Evolutionary conservation across 1,140 invertebrate genomes (phyloP).

Genomic region (Reticulitermes speratus): DNA sequence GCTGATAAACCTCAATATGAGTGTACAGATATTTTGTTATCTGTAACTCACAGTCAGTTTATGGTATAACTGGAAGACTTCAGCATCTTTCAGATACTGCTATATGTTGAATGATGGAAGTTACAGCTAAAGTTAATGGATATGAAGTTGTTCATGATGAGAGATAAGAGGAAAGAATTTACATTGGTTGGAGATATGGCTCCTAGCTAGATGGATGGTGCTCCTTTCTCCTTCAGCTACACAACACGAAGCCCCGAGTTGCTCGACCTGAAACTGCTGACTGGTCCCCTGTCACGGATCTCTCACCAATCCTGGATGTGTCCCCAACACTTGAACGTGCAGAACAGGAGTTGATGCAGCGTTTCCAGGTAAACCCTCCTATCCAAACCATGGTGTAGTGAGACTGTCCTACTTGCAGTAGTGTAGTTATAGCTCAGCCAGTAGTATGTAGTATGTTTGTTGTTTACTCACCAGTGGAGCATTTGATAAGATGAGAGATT

Average conservation of each 20-base stretch:
- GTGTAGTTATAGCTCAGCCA: neutral
- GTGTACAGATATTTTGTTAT: too few species aligned
- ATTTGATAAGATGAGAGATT: neutral
- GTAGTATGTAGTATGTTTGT: neutral
- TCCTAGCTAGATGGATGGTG: constrained; percentile 30
- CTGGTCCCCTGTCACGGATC: constrained; percentile 54
- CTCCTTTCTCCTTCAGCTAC: constrained; percentile 33
- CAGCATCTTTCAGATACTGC: too few species aligned
- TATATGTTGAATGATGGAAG: too few species aligned
- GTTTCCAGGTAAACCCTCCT: constrained; percentile 35
- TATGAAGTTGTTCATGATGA: neutral
- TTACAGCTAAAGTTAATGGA: too few species aligned
- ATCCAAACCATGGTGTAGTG: neutral
- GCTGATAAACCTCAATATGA: too few species aligned
- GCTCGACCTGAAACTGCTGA: constrained; percentile 45
- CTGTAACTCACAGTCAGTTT: too few species aligned
- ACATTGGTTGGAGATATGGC: neutral
- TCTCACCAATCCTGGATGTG: constrained; percentile 54
- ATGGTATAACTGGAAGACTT: too few species aligned
- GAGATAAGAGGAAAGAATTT: constrained; percentile 7
- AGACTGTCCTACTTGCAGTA: neutral
- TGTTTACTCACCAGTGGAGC: neutral
- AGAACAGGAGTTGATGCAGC: constrained; percentile 51
- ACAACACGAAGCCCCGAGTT: constrained; percentile 42
- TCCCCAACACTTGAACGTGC: constrained; percentile 53